Percentiles rank a stretch among this genome's conserved stretches.
phyloP scores from a whole-genome alignment of 23 tunicate species.

The Clavelina lepadiformis region DNA sequence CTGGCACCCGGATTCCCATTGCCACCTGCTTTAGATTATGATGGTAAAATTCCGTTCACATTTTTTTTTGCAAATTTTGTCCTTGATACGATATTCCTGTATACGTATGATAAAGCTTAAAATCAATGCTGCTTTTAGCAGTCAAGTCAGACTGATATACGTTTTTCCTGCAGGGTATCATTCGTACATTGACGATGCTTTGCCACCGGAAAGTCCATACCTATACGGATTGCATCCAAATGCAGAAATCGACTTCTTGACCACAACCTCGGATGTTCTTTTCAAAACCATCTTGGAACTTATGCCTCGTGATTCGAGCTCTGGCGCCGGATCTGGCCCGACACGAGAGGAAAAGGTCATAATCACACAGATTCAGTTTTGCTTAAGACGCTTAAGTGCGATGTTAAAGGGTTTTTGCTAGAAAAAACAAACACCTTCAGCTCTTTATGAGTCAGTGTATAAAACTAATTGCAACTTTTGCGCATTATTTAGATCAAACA shows the following conservation, averaged over 20 bases:
- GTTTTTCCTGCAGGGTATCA: slow-evolving; percentile 99
- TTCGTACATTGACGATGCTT: slow-evolving; percentile 84
- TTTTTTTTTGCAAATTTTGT: background rate
- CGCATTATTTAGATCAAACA: slow-evolving; percentile 55
- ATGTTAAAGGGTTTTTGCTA: background rate
- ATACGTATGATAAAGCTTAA: no score
- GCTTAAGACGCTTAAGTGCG: background rate
- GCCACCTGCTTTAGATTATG: slow-evolving; percentile 84
- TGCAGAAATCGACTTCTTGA: slow-evolving; percentile 94
- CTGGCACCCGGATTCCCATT: slow-evolving; percentile 94
- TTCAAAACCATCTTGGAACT: slow-evolving; percentile 92
- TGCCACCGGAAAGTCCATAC: slow-evolving; percentile 97
- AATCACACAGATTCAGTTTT: background rate
- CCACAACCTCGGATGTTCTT: slow-evolving; percentile 89
- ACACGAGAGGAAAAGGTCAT: slow-evolving; percentile 91
- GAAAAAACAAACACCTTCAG: background rate
- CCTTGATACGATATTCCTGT: no score
- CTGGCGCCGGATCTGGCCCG: slow-evolving; percentile 86
- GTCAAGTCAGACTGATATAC: background rate
- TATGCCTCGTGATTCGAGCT: slow-evolving; percentile 81
- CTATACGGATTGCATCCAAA: slow-evolving; percentile 95
- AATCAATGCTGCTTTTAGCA: no score
- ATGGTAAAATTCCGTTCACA: slow-evolving; percentile 34
- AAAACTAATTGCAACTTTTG: background rate
- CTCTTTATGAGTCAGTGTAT: background rate